These are phyloP conservation scores for Aleadryas rufinucha DNA, from an alignment of 2,113 vertebrate genomes.

Conservation along the genomic window DNA sequence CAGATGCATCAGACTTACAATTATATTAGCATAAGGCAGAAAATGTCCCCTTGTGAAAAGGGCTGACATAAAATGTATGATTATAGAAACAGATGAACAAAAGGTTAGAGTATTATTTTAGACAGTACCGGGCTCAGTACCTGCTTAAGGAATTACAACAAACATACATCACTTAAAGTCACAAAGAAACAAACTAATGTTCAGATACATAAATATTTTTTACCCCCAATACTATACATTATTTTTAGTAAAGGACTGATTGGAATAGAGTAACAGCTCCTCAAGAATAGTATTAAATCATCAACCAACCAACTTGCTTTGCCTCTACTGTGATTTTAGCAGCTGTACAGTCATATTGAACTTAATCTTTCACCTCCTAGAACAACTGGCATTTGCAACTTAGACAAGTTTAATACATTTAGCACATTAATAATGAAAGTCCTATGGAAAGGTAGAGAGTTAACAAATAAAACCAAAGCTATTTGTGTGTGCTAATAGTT, in stretches of 20 bases:
- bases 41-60: neutral
- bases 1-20: accelerated
- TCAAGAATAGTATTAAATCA: neutral
- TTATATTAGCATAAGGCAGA: neutral
- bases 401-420: neutral
- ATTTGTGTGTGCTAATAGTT: neutral
- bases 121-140: too few relatives aligned
- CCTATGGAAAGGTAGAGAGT: neutral
- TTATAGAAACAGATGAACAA: neutral
- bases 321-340: neutral
- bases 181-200: neutral
- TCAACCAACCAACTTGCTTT: neutral
- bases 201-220: neutral
- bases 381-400: neutral
- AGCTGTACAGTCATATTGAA: neutral
- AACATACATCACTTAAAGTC: neutral
- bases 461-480: neutral
- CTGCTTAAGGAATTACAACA: neutral
- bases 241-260: neutral
- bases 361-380: neutral
- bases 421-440: neutral
- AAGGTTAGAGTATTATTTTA: neutral
- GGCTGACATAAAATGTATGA: neutral
- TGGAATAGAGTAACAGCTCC: neutral
- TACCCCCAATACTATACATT: neutral